Evolutionary conservation across 2,797 vertebrate species (phyloP).

Genomic region (Pyrocephalus nanus): DNA sequence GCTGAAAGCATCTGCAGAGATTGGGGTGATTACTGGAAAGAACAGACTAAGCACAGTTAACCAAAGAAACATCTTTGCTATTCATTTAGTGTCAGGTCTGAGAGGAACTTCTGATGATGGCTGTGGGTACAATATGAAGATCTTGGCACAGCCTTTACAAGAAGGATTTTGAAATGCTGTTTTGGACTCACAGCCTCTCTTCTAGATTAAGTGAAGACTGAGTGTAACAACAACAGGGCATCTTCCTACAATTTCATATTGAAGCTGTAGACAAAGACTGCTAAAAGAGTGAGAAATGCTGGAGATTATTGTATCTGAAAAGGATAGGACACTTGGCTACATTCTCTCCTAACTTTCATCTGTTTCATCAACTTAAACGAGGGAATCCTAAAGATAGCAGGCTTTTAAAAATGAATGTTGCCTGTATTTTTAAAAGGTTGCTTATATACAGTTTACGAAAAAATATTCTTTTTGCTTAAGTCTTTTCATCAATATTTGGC

Average conservation of each 20-base stretch:
- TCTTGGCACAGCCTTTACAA: neutral
- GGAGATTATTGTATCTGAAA: neutral
- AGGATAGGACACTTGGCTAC: neutral
- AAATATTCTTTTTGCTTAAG: neutral
- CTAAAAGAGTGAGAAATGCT: neutral
- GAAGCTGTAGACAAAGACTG: neutral
- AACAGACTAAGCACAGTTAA: neutral
- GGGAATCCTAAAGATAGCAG: neutral
- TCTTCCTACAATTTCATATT: neutral
- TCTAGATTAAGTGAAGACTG: neutral
- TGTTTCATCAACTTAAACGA: neutral
- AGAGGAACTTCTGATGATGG: neutral
- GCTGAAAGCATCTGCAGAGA: neutral
- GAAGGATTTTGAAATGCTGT: neutral
- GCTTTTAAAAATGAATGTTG: neutral
- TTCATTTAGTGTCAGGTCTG: neutral
- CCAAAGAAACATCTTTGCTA: neutral
- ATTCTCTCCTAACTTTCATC: neutral
- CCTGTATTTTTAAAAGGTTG: neutral
- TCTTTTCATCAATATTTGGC: neutral
- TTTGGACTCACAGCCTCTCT: neutral
- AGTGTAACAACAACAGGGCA: neutral
- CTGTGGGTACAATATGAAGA: neutral
- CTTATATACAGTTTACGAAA: neutral
- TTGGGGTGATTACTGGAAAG: neutral